phyloP scores from a whole-genome alignment of 2,113 vertebrate species.

The Ceyx melanurus region DNA sequence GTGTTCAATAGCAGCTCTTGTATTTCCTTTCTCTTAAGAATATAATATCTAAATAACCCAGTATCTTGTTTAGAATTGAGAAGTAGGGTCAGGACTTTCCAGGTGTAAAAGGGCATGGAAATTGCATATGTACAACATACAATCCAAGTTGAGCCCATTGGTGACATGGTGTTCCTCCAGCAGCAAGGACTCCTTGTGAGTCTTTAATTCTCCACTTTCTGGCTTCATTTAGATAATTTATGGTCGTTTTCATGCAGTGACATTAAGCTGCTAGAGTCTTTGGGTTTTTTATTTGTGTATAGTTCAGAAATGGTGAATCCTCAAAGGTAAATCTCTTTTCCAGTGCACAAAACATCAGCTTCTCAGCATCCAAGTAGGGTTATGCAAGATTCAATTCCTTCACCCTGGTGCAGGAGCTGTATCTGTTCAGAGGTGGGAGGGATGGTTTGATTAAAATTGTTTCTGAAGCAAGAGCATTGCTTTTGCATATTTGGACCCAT shows the following conservation, averaged over 20 bases:
- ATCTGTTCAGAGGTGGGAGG: neutral
- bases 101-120: neutral
- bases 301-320: neutral
- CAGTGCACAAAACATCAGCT: neutral
- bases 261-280: neutral
- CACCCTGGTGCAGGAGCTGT: neutral
- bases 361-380: neutral
- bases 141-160: neutral
- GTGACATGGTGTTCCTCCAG: rapidly evolving
- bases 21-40: neutral
- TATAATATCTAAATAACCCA: neutral
- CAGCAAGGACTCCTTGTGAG: neutral
- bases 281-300: neutral
- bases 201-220: neutral
- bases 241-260: neutral
- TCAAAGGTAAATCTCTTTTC: neutral
- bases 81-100: neutral
- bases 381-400: neutral
- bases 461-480: neutral
- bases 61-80: neutral
- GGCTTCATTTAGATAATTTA: neutral
- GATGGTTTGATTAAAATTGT: neutral
- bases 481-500: neutral
- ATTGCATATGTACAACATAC: neutral
- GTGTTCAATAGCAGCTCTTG: neutral